Percentiles rank a stretch among this genome's conserved stretches.
Evolutionary conservation across 2,888 invertebrate genomes (phyloP).

Genomic region (Acrobasis repandana): DNA sequence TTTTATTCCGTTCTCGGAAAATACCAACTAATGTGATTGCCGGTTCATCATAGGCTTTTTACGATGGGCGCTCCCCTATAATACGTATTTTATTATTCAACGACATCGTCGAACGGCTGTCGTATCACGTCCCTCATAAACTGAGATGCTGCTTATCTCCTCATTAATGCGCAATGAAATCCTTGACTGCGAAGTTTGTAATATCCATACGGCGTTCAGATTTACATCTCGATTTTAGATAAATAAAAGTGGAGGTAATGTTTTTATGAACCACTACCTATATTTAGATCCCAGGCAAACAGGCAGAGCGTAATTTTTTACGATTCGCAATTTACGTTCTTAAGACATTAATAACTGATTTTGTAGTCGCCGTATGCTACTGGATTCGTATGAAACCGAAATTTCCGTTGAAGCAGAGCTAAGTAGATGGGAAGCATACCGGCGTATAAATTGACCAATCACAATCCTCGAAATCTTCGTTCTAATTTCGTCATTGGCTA

Average conservation of each 20-base stretch:
- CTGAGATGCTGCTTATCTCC: slow-evolving; percentile 23
- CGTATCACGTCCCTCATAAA: slow-evolving; percentile 23
- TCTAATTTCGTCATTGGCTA: too few relatives aligned
- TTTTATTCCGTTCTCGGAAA: slow-evolving; percentile 5
- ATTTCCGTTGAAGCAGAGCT: background rate
- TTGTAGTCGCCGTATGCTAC: too few relatives aligned
- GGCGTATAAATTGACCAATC: too few relatives aligned
- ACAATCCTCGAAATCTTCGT: too few relatives aligned
- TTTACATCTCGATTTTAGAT: background rate
- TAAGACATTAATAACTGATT: too few relatives aligned
- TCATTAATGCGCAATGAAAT: slow-evolving; percentile 22
- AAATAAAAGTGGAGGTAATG: background rate
- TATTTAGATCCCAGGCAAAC: background rate
- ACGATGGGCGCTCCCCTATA: slow-evolving; percentile 20
- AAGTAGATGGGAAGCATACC: too few relatives aligned
- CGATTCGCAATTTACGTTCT: too few relatives aligned
- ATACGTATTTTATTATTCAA: slow-evolving; percentile 22
- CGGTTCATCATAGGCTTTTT: slow-evolving; percentile 19
- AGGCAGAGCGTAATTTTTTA: background rate
- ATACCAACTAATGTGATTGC: slow-evolving; percentile 17
- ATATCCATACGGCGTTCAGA: slow-evolving; percentile 1
- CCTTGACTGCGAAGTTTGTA: background rate
- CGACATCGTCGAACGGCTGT: slow-evolving; percentile 17
- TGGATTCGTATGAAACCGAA: background rate
- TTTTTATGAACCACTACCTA: too few relatives aligned